These are phyloP conservation scores for Manis pentadactyla DNA, from an alignment of 2,797 vertebrate species.

Conservation along the genomic window DNA sequence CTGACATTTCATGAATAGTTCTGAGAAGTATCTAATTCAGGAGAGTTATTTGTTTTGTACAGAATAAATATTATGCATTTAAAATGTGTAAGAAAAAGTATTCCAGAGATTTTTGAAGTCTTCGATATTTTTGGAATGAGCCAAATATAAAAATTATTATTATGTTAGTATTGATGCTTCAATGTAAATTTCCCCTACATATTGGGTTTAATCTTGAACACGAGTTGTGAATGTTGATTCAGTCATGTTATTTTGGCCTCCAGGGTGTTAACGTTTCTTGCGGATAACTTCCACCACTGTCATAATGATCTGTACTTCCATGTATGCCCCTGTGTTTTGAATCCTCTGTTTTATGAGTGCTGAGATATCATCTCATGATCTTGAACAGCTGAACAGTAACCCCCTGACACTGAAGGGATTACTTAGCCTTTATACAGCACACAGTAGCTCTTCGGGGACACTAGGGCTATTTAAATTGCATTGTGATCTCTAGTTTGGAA, in stretches of 20 bases:
- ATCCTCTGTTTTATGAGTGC: constrained; percentile 88
- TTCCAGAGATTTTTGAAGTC: constrained; percentile 53
- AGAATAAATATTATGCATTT: constrained; percentile 68
- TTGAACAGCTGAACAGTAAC: constrained; percentile 95
- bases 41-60: constrained; percentile 78
- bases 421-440: constrained; percentile 88
- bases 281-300: constrained; percentile 81
- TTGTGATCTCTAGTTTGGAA: constrained; percentile 73
- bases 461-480: constrained; percentile 84
- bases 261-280: constrained; percentile 79
- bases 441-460: constrained; percentile 88
- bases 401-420: constrained; percentile 92
- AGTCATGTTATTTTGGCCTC: constrained; percentile 79
- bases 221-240: constrained; percentile 79
- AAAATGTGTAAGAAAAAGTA: constrained; percentile 64
- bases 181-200: constrained; percentile 79
- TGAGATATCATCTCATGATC: constrained; percentile 90
- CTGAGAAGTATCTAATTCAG: constrained; percentile 57
- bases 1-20: constrained; percentile 70
- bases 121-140: constrained; percentile 78
- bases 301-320: constrained; percentile 80
- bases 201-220: constrained; percentile 79
- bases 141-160: constrained; percentile 87
- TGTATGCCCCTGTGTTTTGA: constrained; percentile 84
- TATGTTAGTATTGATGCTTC: constrained; percentile 72